A percentile compares a stretch with the other conserved stretches of the same genome.
Evolutionary conservation across 2,888 invertebrate genomes (phyloP).

Genomic region (Pyralis farinalis): DNA sequence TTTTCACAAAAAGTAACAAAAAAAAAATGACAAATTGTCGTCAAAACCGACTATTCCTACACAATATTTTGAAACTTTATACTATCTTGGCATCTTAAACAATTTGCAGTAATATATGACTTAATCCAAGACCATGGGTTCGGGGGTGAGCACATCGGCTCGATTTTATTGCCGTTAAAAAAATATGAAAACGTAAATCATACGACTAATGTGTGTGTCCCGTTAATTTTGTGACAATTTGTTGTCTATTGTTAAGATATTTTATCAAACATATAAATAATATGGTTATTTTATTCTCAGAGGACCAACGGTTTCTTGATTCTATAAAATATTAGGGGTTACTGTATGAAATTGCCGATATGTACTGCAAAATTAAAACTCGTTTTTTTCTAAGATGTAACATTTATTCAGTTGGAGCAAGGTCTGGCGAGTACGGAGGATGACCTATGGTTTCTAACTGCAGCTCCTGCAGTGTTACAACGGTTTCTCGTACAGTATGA

Average conservation of each 20-base stretch:
- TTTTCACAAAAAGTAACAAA: no score
- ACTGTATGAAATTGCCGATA: no score
- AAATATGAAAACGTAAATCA: conserved; percentile 53
- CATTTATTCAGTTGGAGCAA: no score
- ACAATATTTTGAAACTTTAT: conserved; percentile 29
- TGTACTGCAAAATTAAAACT: no score
- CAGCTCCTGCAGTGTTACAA: no score
- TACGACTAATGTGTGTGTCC: conserved; percentile 27
- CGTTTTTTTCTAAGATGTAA: no score
- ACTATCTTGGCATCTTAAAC: conserved; percentile 57
- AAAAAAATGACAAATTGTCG: not conserved
- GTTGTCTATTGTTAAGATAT: conserved; percentile 33
- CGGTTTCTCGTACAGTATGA: no score
- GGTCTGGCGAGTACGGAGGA: no score
- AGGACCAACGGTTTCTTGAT: no score
- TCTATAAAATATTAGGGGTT: no score
- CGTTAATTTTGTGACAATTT: conserved; percentile 50
- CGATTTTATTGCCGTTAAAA: conserved; percentile 31
- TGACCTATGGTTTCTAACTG: no score
- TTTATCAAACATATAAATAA: conserved; percentile 5
- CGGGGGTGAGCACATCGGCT: conserved; percentile 10
- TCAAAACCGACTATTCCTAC: not conserved
- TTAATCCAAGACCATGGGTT: conserved; percentile 51
- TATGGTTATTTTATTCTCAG: not conserved
- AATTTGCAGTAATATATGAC: conserved; percentile 75